Base-by-base conservation (phyloP, 2,113 vertebrate species). In the Dascyllus trimaculatus region DNA sequence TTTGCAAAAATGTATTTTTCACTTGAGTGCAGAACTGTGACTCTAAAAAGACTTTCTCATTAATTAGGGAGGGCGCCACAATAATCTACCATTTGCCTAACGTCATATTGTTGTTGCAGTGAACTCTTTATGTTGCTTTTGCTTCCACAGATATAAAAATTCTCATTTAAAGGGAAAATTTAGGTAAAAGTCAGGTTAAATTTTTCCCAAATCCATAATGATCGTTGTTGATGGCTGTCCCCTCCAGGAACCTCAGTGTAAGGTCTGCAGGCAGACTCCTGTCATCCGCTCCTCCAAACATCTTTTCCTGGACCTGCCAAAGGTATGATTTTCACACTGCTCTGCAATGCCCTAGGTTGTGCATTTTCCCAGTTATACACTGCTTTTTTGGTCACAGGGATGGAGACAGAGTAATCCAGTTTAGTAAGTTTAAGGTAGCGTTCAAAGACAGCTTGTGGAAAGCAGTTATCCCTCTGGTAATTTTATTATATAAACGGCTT, bases 281-380 rank as follows among this genome's bases (percentile, higher is more conserved):
- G 89, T 95, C 71, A 94, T 97, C 66, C 95, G 85, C 53, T 94
- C 96, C 38, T 98, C 97, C 18, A 94, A 88, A 82, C 98, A 99
- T 75, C 94, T 99, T n/a, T 99, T 99, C 86, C 89, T 99, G 85
- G 95, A 99, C 84, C 92, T 99, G 26, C 98, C 98, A 63, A 97
- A 97, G 95, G 98, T 94, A 88, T 60, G 52, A 11, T 62, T 78
- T 52, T 85, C 48, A 56, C 11, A 56, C 35, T 74, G 57, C 25
- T 40, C 8, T 75, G 40, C 9, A 58, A 32, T 5, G 1, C 11
- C 53, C 15, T 17, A 3, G 5, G n/a, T 57, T 24, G 8, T 63
- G 5, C 22, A 46, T 64, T 59, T 11, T 52, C 11, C 32, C 19
- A 35, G 1, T 43, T 38, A 22, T 17, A 54, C 3, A 0, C 5